Conservation (phyloP, 2,113 vertebrate species). For the Tursiops truncatus region DNA sequence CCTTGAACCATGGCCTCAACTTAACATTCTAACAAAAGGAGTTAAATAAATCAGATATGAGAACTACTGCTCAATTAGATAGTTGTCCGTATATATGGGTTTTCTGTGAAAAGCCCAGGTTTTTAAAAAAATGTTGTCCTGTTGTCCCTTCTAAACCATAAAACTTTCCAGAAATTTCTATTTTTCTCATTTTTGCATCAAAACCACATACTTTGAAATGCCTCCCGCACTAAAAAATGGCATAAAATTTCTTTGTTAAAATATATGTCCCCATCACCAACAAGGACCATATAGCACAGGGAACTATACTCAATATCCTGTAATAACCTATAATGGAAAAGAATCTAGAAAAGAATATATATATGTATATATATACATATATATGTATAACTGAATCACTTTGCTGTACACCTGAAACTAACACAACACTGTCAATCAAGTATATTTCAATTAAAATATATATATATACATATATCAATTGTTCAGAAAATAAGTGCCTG, state of each 20-base stretch:
- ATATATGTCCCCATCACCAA: not conserved
- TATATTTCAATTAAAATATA: not conserved
- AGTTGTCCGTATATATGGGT: not conserved
- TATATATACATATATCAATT: not conserved
- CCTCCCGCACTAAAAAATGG: not conserved
- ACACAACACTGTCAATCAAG: not conserved
- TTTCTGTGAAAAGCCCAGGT: not conserved
- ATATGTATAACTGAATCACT: not conserved
- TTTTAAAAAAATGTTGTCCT: not conserved
- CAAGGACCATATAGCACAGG: not conserved
- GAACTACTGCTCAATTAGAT: not conserved
- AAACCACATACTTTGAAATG: conserved; percentile 7
- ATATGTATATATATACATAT: not conserved
- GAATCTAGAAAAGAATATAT: not conserved
- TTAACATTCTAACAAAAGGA: conserved; percentile 5
- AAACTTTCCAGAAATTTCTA: not conserved
- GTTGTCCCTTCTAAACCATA: not conserved
- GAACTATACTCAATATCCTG: not conserved
- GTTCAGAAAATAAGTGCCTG: not conserved
- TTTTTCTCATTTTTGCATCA: not conserved
- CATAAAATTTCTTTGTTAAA: not conserved
- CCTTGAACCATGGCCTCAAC: not conserved
- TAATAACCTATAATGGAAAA: not conserved
- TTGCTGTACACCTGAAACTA: not conserved
- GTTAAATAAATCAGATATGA: not conserved